These are phyloP conservation scores for Ostrea edulis DNA, from an alignment of 1,140 invertebrate species.

Conservation along the genomic window DNA sequence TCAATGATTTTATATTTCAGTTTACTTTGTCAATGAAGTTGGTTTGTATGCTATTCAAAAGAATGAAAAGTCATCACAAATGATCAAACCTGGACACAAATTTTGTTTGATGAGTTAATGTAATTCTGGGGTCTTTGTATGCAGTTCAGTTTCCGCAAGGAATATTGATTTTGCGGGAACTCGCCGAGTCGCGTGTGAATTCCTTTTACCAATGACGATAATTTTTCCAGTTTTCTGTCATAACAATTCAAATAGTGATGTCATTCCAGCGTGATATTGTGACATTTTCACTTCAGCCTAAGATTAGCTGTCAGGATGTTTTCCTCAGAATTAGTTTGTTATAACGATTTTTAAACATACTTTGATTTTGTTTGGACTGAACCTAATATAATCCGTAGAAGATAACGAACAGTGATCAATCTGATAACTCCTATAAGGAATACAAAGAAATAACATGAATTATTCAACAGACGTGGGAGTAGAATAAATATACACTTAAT, in stretches of 20 bases:
- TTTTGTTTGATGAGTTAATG: conserved; percentile 7
- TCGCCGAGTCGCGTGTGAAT: background rate
- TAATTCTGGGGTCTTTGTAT: conserved; percentile 10
- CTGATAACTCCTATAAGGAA: too few species aligned
- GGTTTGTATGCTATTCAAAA: background rate
- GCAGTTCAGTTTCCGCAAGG: conserved; percentile 7
- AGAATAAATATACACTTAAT: too few species aligned
- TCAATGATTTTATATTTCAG: background rate
- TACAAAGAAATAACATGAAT: too few species aligned
- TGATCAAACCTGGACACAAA: background rate
- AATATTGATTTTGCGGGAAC: conserved; percentile 23
- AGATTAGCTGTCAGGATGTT: background rate
- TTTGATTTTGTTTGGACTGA: background rate
- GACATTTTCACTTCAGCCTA: background rate
- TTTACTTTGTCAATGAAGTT: background rate
- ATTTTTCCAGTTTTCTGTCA: background rate
- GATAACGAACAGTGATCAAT: too few species aligned
- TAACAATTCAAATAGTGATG: conserved; percentile 1
- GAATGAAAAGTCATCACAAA: conserved; percentile 1
- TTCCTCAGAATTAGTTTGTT: background rate
- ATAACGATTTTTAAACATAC: background rate
- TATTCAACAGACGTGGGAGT: too few species aligned
- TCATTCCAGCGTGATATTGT: background rate
- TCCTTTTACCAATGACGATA: background rate
- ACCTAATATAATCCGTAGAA: background rate